phyloP scores from a whole-genome alignment of 2,113 vertebrate genomes.

The Crotalus helleri region DNA sequence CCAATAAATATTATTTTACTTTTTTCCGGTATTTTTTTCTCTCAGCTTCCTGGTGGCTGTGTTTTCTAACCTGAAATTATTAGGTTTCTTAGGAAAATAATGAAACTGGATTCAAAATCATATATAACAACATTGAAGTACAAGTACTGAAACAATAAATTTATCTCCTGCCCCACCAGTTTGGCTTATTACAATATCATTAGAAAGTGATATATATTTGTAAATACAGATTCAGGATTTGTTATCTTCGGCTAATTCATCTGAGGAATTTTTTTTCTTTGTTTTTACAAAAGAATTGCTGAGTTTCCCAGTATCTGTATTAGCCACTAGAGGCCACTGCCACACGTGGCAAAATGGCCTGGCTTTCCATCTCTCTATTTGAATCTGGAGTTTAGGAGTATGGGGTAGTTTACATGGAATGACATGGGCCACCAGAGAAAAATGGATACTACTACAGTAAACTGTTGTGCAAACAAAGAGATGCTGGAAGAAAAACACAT shows the following conservation, averaged over 20 bases:
- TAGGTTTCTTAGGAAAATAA: neutral
- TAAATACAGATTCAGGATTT: neutral
- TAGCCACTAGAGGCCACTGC: conserved; percentile 28
- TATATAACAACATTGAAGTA: neutral
- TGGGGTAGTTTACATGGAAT: neutral
- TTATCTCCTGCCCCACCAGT: neutral
- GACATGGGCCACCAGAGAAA: neutral
- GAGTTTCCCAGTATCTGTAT: neutral
- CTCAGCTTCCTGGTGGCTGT: neutral
- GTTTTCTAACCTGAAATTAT: neutral
- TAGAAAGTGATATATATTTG: neutral
- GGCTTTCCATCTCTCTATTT: neutral
- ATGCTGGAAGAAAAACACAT: neutral
- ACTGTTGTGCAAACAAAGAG: neutral
- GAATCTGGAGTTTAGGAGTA: neutral
- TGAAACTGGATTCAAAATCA: neutral
- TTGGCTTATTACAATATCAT: neutral
- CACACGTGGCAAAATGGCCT: neutral
- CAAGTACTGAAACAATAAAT: neutral
- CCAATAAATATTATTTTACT: neutral
- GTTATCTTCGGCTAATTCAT: neutral
- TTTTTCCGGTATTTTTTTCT: neutral
- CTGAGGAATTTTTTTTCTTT: neutral
- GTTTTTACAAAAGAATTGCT: neutral
- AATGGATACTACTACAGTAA: neutral